Base-by-base conservation (phyloP, 2,797 vertebrate genomes). In the Peromyscus melanophrys region DNA sequence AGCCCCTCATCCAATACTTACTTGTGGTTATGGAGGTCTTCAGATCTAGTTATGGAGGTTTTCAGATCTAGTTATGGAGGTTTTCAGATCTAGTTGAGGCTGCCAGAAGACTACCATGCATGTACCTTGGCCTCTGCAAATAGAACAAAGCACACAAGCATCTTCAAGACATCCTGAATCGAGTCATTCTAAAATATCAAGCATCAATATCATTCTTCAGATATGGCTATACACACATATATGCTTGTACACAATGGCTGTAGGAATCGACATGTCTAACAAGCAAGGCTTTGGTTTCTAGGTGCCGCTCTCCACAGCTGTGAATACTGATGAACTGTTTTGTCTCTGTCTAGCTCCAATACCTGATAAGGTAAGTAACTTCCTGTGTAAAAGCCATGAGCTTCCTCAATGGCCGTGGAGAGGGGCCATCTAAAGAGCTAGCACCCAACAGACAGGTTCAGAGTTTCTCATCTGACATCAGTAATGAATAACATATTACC, bases 401-500 rank as follows among this genome's bases (percentile, higher is more conserved):
- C 89, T 94, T 82, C 86, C 23, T 31, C 43, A 6, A 0, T 57
- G 87, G 90, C 81, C 96, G 94, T 76, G 52, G 91, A 71, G 80
- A 94, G 71, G 78, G 37, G 21, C 96, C 91, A 52, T 37, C 86
- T 77, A 93, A 95, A 94, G 86, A 25, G 80, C 92, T 90, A 75
- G 90, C 77, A 76, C n/a, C 43, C 77, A 93, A 43, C 80, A 93
- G 75, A 92, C 63, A 97, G 93, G 73, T 75, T 96, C 91, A 59
- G 82, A 84, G 89, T 31, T 94, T 81, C 75, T 61, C 84, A 55
- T 19, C 61, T 5, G 17, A 91, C 89, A 75, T 11, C 63, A 89
- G 61, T 89, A 94, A 96, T 96, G 94, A 97, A 95, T 97, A 97
- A 97, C 97, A 91, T 94, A 92, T 86, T 29, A 94, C 59, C 69